Conservation (phyloP, 1,140 invertebrate genomes). For the Steinernema khuongi region DNA sequence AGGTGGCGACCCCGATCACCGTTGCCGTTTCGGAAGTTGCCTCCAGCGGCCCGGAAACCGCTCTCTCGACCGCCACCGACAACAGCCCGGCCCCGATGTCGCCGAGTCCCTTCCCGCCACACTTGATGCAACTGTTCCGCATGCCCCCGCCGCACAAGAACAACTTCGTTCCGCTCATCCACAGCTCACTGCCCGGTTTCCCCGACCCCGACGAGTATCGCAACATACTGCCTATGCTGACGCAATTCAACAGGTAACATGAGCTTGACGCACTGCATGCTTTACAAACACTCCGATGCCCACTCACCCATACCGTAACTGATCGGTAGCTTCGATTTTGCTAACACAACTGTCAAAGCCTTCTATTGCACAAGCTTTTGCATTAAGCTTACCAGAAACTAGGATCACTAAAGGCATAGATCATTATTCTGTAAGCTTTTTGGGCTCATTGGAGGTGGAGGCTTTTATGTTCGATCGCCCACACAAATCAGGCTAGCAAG, state of each 20-base stretch:
- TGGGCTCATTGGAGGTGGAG: too few relatives aligned
- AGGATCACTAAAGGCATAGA: too few relatives aligned
- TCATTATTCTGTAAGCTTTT: too few relatives aligned
- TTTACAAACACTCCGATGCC: not conserved
- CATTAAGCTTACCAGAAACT: too few relatives aligned
- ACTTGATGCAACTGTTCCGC: slow-evolving; percentile 6
- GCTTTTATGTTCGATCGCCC: too few relatives aligned
- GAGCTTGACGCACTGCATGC: not conserved
- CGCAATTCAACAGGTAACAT: not conserved
- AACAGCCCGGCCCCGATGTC: not conserved
- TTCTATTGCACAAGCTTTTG: too few relatives aligned
- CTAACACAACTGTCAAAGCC: too few relatives aligned
- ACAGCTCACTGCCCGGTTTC: slow-evolving; percentile 2
- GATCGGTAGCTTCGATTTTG: too few relatives aligned
- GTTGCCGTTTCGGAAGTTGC: not conserved
- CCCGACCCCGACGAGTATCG: not conserved
- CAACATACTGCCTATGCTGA: not conserved
- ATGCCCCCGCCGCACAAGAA: slow-evolving; percentile 7
- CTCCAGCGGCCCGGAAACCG: not conserved
- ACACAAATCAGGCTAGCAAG: too few relatives aligned
- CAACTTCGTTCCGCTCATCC: slow-evolving; percentile 9
- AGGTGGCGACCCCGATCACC: not conserved
- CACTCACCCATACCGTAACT: too few relatives aligned
- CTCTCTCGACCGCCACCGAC: not conserved
- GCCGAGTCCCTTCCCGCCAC: not conserved